Conservation (phyloP, 1,140 invertebrate species). For the Solenopsis fugax region DNA sequence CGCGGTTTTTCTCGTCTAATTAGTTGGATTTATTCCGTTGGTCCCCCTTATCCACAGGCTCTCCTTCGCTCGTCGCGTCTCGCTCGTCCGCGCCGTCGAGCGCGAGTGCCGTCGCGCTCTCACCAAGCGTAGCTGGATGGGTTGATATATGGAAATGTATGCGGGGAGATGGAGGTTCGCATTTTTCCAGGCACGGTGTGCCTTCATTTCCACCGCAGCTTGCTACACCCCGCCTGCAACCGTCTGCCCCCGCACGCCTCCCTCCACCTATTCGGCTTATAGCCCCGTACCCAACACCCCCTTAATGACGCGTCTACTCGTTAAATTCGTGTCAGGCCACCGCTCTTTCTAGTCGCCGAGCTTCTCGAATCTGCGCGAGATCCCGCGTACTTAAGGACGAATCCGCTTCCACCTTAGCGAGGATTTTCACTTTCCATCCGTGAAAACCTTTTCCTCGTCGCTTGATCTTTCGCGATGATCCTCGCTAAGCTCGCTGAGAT, state of each 20-base stretch:
- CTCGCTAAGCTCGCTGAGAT: conserved; percentile 36
- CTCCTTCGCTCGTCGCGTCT: conserved; percentile 58
- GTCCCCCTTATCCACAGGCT: conserved; percentile 81
- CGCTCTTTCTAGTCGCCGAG: conserved; percentile 66
- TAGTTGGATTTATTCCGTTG: conserved; percentile 86
- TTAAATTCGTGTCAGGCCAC: conserved; percentile 83
- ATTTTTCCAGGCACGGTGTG: conserved; percentile 85
- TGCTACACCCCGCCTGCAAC: conserved; percentile 64
- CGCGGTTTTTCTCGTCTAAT: conserved; percentile 86
- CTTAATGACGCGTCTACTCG: conserved; percentile 84
- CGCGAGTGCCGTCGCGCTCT: conserved; percentile 60
- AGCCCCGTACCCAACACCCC: conserved; percentile 63
- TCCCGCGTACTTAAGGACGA: conserved; percentile 62
- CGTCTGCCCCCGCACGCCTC: background rate
- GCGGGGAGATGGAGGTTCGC: conserved; percentile 84
- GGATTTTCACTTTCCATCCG: conserved; percentile 69
- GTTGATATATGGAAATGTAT: conserved; percentile 87
- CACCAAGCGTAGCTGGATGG: conserved; percentile 74
- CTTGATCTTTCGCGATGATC: conserved; percentile 58
- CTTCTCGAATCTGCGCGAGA: conserved; percentile 63
- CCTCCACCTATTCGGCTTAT: conserved; percentile 60
- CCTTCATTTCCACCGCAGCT: conserved; percentile 83
- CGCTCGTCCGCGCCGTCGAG: conserved; percentile 58
- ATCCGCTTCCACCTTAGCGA: conserved; percentile 61
- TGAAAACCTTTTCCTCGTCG: conserved; percentile 49